Percentiles rank a stretch among this genome's conserved stretches.
phyloP scores from a whole-genome alignment of 2,797 vertebrate species.

The Limnodromus scolopaceus region DNA sequence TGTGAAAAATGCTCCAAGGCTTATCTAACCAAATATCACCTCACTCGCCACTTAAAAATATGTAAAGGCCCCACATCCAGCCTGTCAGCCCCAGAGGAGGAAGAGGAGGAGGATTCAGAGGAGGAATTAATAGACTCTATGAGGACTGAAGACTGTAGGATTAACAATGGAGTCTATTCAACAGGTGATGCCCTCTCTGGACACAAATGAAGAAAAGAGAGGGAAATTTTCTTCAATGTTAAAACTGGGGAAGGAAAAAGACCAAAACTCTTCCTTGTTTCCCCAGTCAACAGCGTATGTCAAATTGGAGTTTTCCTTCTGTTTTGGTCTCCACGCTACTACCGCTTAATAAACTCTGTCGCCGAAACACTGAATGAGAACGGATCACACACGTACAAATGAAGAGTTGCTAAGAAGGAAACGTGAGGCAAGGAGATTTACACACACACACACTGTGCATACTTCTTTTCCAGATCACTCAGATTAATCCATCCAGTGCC shows the following conservation, averaged over 20 bases:
- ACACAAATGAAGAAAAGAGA: constrained; percentile 57
- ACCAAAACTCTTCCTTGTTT: neutral
- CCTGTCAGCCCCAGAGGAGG: constrained; percentile 78
- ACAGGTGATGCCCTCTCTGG: constrained; percentile 64
- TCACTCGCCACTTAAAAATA: constrained; percentile 97
- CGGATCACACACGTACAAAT: neutral
- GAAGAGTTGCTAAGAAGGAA: neutral
- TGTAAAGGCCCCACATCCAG: constrained; percentile 91
- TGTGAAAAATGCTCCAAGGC: constrained; percentile 98
- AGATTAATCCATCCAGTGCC: neutral
- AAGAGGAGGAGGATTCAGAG: constrained; percentile 83
- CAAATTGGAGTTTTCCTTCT: neutral
- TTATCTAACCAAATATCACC: constrained; percentile 98
- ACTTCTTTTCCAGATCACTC: constrained; percentile 21
- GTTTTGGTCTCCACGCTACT: neutral
- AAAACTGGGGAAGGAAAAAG: neutral
- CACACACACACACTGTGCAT: neutral
- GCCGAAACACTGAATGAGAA: neutral
- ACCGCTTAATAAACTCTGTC: neutral
- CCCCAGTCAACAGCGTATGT: neutral
- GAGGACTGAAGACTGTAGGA: constrained; percentile 72
- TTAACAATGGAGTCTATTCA: constrained; percentile 68
- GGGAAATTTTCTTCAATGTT: neutral
- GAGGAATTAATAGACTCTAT: constrained; percentile 74
- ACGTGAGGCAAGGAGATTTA: neutral